These are phyloP conservation scores for Buphagus erythrorhynchus DNA, from an alignment of 2,797 vertebrate species.

Conservation along the genomic window DNA sequence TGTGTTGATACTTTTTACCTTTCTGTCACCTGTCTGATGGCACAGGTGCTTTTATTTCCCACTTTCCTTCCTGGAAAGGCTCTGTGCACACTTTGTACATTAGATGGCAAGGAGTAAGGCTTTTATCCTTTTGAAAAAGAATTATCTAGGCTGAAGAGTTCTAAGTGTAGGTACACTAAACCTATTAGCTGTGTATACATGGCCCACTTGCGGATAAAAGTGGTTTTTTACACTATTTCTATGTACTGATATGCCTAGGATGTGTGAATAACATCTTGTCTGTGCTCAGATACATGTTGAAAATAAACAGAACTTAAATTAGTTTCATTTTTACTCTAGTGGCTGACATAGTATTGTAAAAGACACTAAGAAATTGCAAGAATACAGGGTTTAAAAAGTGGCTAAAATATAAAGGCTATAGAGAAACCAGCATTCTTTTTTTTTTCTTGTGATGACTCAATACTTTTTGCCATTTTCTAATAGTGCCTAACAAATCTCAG, in stretches of 20 bases:
- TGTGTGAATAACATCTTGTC: background rate
- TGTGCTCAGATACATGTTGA: background rate
- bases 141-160: background rate
- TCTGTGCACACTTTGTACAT: background rate
- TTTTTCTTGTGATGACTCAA: background rate
- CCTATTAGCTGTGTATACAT: background rate
- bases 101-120: background rate
- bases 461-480: background rate
- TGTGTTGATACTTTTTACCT: background rate
- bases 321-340: background rate
- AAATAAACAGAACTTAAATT: background rate
- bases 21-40: background rate
- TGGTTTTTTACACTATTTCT: background rate
- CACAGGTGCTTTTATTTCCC: background rate
- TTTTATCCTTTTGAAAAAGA: background rate
- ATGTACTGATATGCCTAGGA: background rate
- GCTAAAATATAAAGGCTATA: background rate
- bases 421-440: background rate
- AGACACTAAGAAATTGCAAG: background rate
- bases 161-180: background rate
- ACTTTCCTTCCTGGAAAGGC: background rate
- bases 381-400: background rate
- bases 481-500: background rate
- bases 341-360: background rate
- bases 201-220: background rate